phyloP scores from a whole-genome alignment of 37 sponge, comb jelly and placozoan species.

The Hexactinellida sp. region DNA sequence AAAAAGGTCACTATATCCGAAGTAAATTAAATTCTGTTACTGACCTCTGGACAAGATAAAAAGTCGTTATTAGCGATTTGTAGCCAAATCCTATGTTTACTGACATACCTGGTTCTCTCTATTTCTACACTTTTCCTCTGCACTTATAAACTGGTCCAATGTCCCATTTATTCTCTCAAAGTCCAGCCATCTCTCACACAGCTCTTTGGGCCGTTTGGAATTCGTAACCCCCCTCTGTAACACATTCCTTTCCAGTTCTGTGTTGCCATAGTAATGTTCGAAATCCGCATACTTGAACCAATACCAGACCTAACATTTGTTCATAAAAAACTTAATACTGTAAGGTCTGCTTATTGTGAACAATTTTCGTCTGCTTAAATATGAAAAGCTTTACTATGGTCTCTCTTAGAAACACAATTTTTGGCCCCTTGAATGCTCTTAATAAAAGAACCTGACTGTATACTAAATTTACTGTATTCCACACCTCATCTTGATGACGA shows the following conservation, averaged over 20 bases:
- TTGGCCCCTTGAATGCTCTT: too few species aligned
- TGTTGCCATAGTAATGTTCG: neutral
- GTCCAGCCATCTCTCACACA: neutral
- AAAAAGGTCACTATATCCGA: too few species aligned
- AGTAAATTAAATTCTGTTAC: too few species aligned
- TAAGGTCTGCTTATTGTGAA: neutral
- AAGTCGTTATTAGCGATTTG: too few species aligned
- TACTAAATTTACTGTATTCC: too few species aligned
- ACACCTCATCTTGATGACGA: slow-evolving; percentile 7
- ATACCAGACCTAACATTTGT: neutral
- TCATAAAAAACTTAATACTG: neutral
- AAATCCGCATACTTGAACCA: slow-evolving; percentile 15
- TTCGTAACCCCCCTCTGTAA: neutral
- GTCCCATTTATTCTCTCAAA: neutral
- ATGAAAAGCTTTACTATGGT: too few species aligned
- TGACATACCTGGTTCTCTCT: neutral
- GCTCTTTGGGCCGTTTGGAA: slow-evolving; percentile 1
- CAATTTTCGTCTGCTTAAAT: too few species aligned
- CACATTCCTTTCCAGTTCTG: neutral
- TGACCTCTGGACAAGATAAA: too few species aligned
- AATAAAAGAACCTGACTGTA: too few species aligned
- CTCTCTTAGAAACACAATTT: too few species aligned
- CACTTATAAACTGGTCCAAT: neutral
- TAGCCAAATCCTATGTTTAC: too few species aligned
- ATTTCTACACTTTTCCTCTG: neutral